phyloP scores from a whole-genome alignment of 2,888 invertebrate species.

The Ditula angustiorana region DNA sequence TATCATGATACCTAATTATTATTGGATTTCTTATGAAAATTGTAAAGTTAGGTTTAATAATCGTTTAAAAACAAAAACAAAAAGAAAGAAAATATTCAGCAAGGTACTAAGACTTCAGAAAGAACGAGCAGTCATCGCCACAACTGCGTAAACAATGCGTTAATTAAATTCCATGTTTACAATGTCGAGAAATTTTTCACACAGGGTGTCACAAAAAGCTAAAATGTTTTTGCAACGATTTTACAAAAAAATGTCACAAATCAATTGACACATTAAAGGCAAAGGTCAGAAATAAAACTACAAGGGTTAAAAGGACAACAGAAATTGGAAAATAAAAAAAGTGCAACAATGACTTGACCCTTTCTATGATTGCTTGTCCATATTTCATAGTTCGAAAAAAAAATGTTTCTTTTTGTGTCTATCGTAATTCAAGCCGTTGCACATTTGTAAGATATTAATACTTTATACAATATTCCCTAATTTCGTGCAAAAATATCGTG shows the following conservation, averaged over 20 bases:
- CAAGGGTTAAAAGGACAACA: slow-evolving; percentile 67
- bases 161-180: slow-evolving; percentile 8
- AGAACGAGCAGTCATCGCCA: background rate
- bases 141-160: slow-evolving; percentile 21
- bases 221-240: background rate
- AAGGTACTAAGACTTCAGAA: slow-evolving; percentile 13
- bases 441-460: slow-evolving; percentile 76
- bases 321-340: slow-evolving; percentile 52
- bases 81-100: background rate
- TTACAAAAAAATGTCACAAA: slow-evolving; percentile 5
- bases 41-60: too few species aligned
- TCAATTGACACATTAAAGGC: slow-evolving; percentile 30
- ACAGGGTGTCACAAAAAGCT: slow-evolving; percentile 10
- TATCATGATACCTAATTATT: too few species aligned
- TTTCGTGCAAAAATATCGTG: slow-evolving; percentile 79
- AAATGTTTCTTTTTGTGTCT: slow-evolving; percentile 56
- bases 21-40: too few species aligned
- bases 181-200: slow-evolving; percentile 11
- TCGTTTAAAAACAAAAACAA: background rate
- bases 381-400: slow-evolving; percentile 61
- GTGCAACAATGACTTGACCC: slow-evolving; percentile 67
- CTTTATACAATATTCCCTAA: slow-evolving; percentile 77
- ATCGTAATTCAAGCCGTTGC: slow-evolving; percentile 72
- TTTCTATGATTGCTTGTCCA: slow-evolving; percentile 71
- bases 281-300: slow-evolving; percentile 49